These are phyloP conservation scores for Calidris pygmaea DNA, from an alignment of 2,113 vertebrate species.

Conservation along the genomic window DNA sequence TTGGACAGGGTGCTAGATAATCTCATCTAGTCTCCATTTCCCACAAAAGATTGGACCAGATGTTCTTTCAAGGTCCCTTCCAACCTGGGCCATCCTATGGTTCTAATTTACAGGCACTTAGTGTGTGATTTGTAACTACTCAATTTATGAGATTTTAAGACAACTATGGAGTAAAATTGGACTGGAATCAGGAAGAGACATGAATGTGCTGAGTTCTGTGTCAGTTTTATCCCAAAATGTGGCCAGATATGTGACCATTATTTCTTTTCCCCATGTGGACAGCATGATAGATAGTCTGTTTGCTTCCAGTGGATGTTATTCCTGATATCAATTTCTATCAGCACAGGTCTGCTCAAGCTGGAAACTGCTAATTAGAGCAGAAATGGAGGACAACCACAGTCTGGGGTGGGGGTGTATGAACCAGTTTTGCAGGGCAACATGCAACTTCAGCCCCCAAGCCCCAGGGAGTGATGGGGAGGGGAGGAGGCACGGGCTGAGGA, in stretches of 20 bases:
- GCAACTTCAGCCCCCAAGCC: neutral
- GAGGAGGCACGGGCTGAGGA: neutral
- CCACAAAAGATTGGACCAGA: neutral
- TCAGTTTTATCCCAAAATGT: neutral
- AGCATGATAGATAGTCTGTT: neutral
- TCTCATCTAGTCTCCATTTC: neutral
- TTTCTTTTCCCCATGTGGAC: neutral
- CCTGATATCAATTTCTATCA: neutral
- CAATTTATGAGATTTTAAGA: neutral
- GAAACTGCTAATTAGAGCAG: neutral
- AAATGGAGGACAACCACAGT: neutral
- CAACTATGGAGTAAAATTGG: neutral
- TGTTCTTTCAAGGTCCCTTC: neutral
- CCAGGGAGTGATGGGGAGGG: rapidly evolving
- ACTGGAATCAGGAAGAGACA: neutral
- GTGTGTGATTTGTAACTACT: neutral
- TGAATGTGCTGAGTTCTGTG: neutral
- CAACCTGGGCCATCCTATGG: neutral
- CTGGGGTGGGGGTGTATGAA: rapidly evolving
- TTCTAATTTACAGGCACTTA: neutral
- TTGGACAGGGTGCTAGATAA: neutral
- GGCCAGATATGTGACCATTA: neutral
- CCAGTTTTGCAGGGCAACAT: neutral
- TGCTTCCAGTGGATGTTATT: neutral
- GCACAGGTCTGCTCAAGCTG: neutral